Conservation (phyloP, 2,113 vertebrate species). For the Lathamus discolor region DNA sequence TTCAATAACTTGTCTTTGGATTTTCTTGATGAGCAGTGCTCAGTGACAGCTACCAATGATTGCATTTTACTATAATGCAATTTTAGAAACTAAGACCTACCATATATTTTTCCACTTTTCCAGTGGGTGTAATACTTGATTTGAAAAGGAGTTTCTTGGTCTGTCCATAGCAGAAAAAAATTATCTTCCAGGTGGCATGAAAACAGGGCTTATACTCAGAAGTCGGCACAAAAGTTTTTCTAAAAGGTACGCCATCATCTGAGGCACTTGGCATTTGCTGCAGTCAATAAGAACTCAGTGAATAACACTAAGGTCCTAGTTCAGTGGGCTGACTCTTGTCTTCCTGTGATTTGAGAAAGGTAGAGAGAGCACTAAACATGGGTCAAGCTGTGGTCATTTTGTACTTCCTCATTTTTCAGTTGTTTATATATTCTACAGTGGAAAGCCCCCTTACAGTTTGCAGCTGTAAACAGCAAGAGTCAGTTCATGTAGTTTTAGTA, state of each 20-base stretch:
- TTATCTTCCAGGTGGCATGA: background rate
- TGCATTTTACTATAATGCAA: background rate
- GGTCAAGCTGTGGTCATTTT: background rate
- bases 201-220: background rate
- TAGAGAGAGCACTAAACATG: background rate
- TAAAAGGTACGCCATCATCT: background rate
- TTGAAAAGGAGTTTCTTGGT: background rate
- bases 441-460: background rate
- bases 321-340: background rate
- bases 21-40: background rate
- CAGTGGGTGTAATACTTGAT: background rate
- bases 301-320: background rate
- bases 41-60: background rate
- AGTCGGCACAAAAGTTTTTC: background rate
- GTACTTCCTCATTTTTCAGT: background rate
- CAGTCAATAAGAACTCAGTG: background rate
- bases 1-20: background rate
- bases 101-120: background rate
- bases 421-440: background rate
- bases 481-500: background rate
- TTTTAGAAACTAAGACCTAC: background rate
- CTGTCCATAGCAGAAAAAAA: background rate
- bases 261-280: background rate
- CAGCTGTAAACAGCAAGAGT: background rate
- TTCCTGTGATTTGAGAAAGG: background rate